Evolutionary conservation across 2,888 invertebrate species (phyloP), one percentile per base, ranked within the genome.

Genomic region (Brachylomia viminalis): DNA sequence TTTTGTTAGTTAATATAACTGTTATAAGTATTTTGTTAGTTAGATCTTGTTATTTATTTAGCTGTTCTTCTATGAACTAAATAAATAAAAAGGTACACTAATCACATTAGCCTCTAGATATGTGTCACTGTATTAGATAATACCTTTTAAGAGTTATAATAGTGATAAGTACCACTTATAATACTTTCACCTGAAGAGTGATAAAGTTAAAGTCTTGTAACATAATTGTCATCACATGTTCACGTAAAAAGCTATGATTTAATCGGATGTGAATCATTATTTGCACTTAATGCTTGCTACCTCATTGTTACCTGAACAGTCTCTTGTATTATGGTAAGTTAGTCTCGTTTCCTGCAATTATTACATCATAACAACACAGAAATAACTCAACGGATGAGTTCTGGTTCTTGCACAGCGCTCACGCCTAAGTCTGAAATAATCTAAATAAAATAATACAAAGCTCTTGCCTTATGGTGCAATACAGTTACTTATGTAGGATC

Each of bases 121-220:
- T 64, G 47, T 56, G 15, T 23, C 27, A 7, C 6, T 27, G 30
- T 42, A 20, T 10, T 15, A 56, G 3, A 68, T 65, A 67, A 62
- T 20, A 45, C 42, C 30, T 49, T 27, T 67, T 10, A 56, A 62
- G 62, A n/a, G 42, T 23, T 30, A 49, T 27, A 58, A 49, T 23
- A 56, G 42, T 62, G 42, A 42, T 59, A 82, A 65, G 61, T 45
- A 54, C 54, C 42, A 83, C 78, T 82, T 59, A 20, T 27, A 30
- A 45, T 13, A 42, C 17, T 42, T 68, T 68, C 33, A 59, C 23
- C 15, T 59, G n/a, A 20, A 56, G 10, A 61, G 45, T 71, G 54
- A 83, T 71, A 67, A 61, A n/a, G 38, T 79, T 80, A 67, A 67
- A 80, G 52, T 38, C 2, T 38, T 38, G 5, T 71, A 52, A 79